Base-by-base conservation (phyloP, 2,797 vertebrate genomes). In the Simalia tracyae region DNA sequence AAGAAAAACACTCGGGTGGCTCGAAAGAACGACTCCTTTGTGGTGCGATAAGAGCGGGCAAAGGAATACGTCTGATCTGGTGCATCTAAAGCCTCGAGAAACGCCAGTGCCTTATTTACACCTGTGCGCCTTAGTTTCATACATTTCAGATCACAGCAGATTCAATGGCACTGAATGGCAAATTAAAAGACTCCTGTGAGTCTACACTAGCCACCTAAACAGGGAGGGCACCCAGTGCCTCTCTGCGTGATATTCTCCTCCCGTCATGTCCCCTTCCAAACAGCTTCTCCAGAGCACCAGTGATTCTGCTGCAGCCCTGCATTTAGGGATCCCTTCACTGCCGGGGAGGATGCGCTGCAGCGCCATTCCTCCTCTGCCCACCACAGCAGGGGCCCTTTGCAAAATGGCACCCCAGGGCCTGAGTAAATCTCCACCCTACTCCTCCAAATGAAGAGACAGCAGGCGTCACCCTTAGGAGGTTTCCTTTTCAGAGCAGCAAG, bases 1-100 rank as follows among this genome's bases (percentile, higher is more conserved):
- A 6, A 84, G 46, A 61, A 89, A 87, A 91, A 89, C n/a, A 88
- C 88, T 46, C 36, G 36, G 61, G 28, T 89, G 88, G 68, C 19
- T 59, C 2, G 36, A 57, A 59, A 63, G 66, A 90, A 93, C 36
- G 91, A 54, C 17, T 66, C 61, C 85, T 87, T 84, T 64, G 36
- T 88, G 66, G 11, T 46, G 19, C 9, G 84, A 57, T 46, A 28
- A 22, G 64, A 2, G 11, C 5, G 3, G 14, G 42, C 0, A 9
- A 64, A 6, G 15, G 59, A 56, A 66, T 72, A 46, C 57, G 50
- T 50, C 26, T 17, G 12, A 28, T 54, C 26, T 60, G 85, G 57
- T 19, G 50, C 6, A 81, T 56, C 50, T 12, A 46, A 84, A 57
- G 28, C 22, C 42, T 12, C 0, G 22, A 64, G 12, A 31, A 50